These are phyloP conservation scores for Diplodus puntazzo DNA, from an alignment of 2,797 vertebrate species.

Conservation along the genomic window DNA sequence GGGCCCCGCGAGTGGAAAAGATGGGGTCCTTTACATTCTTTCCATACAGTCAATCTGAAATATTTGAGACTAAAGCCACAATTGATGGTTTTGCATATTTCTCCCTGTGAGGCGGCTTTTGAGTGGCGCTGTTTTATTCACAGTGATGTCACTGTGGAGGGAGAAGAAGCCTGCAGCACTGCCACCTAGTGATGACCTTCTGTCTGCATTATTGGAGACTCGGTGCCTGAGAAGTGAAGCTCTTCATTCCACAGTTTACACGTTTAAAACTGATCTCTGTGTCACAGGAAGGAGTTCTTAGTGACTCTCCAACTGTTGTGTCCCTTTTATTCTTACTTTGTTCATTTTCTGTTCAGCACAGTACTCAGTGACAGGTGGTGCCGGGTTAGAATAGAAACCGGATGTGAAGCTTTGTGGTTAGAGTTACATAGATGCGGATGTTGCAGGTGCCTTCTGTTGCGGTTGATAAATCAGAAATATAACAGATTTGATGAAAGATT, in stretches of 20 bases:
- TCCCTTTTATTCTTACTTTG: too few relatives aligned
- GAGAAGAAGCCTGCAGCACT: constrained; percentile 39
- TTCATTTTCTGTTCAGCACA: not conserved
- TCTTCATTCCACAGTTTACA: not conserved
- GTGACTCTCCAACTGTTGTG: not conserved
- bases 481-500: not conserved
- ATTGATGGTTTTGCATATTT: constrained; percentile 84
- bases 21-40: constrained; percentile 84
- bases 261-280: not conserved
- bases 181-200: constrained; percentile 69
- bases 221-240: not conserved
- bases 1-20: constrained; percentile 68
- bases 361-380: not conserved
- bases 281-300: not conserved
- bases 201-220: not conserved
- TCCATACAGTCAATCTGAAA: constrained; percentile 83
- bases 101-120: constrained; percentile 68
- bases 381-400: not conserved
- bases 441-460: not conserved
- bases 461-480: not conserved
- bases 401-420: not conserved
- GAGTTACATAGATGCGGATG: not conserved
- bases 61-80: constrained; percentile 83
- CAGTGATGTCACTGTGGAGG: constrained; percentile 65
- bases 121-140: constrained; percentile 66